Percentiles rank a stretch among this genome's conserved stretches.
phyloP scores from a whole-genome alignment of 2,113 vertebrate species.

The Nettapus auritus region DNA sequence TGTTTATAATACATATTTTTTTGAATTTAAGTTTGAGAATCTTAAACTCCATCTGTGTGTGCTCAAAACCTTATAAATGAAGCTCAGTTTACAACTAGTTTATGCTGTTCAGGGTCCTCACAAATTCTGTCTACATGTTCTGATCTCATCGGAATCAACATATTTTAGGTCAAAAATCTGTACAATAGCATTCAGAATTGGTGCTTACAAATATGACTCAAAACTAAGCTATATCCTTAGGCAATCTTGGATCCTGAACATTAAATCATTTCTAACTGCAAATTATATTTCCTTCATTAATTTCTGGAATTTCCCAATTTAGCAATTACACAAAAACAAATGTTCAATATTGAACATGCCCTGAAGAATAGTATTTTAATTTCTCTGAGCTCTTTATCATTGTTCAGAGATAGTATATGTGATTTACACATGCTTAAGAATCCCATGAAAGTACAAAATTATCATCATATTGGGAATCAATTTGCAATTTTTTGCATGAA shows the following conservation, averaged over 20 bases:
- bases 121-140: not conserved
- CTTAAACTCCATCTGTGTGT: not conserved
- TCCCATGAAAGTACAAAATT: not conserved
- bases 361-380: conserved; percentile 52
- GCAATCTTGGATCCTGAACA: not conserved
- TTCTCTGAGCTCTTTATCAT: conserved; percentile 14
- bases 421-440: not conserved
- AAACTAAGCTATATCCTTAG: conserved; percentile 35
- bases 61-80: not conserved
- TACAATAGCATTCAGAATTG: not conserved
- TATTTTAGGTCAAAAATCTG: not conserved
- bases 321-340: conserved; percentile 27
- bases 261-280: conserved; percentile 28
- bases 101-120: not conserved
- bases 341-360: conserved; percentile 10
- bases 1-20: not conserved
- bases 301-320: conserved; percentile 41
- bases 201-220: not conserved
- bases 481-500: not conserved
- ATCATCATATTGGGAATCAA: not conserved
- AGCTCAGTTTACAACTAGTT: not conserved
- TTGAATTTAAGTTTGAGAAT: not conserved
- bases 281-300: conserved; percentile 52
- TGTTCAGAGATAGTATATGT: not conserved
- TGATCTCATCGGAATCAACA: not conserved